Evolutionary conservation across 2,113 vertebrate genomes (phyloP), one percentile per base, ranked within the genome.

Genomic region (Bombycilla garrulus): DNA sequence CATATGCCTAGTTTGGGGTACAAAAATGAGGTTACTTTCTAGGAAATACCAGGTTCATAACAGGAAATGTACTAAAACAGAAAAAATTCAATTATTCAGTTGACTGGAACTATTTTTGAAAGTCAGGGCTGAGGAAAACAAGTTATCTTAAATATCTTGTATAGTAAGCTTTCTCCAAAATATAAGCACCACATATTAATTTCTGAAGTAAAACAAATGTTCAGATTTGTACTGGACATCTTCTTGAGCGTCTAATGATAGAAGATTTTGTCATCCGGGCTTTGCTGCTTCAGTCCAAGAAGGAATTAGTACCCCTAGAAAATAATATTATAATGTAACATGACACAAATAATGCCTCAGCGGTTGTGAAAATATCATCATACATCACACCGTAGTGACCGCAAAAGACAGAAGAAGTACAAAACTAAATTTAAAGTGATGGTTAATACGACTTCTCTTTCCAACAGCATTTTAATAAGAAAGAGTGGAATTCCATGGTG

Each of bases 361-460:
- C 58, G 79, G 50, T 61, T 91, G 48, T 80, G 44, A 79, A 42
- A 74, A 70, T 14, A 70, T 58, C 44, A 29, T 48, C 29, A 7
- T 53, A 44, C 50, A 73, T 87, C 79, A 71, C 36, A 65, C 31
- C 45, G 14, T 12, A 60, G 24, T 78, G 57, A 50, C 61, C 76
- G 19, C 4, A 65, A 82, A 87, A 24, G 13, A 8, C 44, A 91
- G 44, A 57, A 70, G 20, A 38, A 40, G 3, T 35, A 53, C 11
- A 73, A 90, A 54, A 53, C 18, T 73, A 92, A 90, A 94, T 44
- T 33, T 76, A 47, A 96, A 90, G 73, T 53, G 25, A 45, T 45
- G 24, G 44, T 47, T 95, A 87, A 83, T 58, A 80, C 38, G 94
- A 86, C 17, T 90, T 92, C 61, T 42, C 13, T 94, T 92, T 96